A percentile compares a stretch with the other conserved stretches of the same genome.
phyloP scores from a whole-genome alignment of 2,113 vertebrate genomes.

The Zapornia atra region DNA sequence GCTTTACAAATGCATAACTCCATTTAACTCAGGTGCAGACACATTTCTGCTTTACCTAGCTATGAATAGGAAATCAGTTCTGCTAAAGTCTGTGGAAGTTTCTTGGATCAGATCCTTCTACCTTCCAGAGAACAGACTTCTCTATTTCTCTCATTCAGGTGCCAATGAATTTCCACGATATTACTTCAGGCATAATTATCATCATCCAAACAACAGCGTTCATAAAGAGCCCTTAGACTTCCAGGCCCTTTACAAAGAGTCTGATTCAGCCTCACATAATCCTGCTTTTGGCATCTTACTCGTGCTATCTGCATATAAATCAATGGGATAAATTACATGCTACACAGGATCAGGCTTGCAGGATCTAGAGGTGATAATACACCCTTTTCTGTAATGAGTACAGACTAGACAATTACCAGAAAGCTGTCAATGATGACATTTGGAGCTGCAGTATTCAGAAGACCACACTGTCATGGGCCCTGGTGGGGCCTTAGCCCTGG shows the following conservation, averaged over 20 bases:
- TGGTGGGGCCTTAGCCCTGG: no score
- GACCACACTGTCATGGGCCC: accelerated
- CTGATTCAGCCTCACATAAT: constrained; percentile 10
- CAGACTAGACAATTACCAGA: neutral
- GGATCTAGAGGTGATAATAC: neutral
- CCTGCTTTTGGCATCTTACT: neutral
- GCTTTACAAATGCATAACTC: neutral
- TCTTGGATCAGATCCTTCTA: neutral
- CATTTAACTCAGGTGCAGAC: neutral
- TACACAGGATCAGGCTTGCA: constrained; percentile 9
- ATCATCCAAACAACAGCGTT: neutral
- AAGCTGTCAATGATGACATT: neutral
- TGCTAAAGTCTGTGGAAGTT: neutral
- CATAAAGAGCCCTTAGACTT: neutral
- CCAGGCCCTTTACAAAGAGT: neutral
- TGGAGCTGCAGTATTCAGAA: neutral
- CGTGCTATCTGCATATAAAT: constrained; percentile 24
- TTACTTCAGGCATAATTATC: neutral
- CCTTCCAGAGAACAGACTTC: neutral
- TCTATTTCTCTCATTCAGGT: neutral
- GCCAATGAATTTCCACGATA: neutral
- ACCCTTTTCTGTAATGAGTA: neutral
- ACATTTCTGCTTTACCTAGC: neutral
- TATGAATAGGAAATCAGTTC: neutral
- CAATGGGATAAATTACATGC: neutral